These are phyloP conservation scores for Schrankia costaestrigalis DNA, from an alignment of 2,888 invertebrate species.

Conservation along the genomic window DNA sequence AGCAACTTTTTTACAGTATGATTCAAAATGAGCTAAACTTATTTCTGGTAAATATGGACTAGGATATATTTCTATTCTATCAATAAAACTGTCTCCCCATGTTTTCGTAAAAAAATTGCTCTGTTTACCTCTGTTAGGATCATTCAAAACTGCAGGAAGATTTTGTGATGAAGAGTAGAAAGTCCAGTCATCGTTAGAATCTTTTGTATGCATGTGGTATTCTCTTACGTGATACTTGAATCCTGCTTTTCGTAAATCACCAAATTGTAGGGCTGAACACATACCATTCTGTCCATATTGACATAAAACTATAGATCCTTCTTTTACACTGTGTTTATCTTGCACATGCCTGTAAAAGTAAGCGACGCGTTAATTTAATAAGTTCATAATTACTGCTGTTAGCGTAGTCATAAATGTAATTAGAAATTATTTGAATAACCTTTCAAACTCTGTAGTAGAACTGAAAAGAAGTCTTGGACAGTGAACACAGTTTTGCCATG, in stretches of 20 bases:
- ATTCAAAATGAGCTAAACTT: slow-evolving; percentile 90
- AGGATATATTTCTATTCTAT: slow-evolving; percentile 87
- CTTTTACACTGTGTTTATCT: slow-evolving; percentile 89
- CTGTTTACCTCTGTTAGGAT: slow-evolving; percentile 95
- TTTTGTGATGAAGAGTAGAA: slow-evolving; percentile 95
- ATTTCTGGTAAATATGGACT: slow-evolving; percentile 92
- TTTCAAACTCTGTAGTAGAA: slow-evolving; percentile 81
- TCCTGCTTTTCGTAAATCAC: slow-evolving; percentile 92
- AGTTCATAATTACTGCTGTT: no score
- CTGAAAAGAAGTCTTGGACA: slow-evolving; percentile 81
- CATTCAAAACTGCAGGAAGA: slow-evolving; percentile 96
- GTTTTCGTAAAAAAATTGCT: slow-evolving; percentile 97
- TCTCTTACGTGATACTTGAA: slow-evolving; percentile 92
- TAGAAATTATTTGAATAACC: slow-evolving; percentile 51
- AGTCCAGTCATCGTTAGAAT: slow-evolving; percentile 85
- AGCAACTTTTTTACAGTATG: slow-evolving; percentile 90
- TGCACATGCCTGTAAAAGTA: slow-evolving; percentile 85
- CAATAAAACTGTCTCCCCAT: slow-evolving; percentile 98
- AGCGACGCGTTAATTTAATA: no score
- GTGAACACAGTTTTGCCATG: slow-evolving; percentile 83
- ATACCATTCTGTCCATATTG: slow-evolving; percentile 93
- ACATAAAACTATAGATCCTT: slow-evolving; percentile 92
- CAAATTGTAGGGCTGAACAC: slow-evolving; percentile 92
- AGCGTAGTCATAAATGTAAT: slow-evolving; percentile 1
- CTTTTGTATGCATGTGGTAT: slow-evolving; percentile 75